phyloP scores from a whole-genome alignment of 2,888 invertebrate genomes.

The Micoletzkya japonica region DNA sequence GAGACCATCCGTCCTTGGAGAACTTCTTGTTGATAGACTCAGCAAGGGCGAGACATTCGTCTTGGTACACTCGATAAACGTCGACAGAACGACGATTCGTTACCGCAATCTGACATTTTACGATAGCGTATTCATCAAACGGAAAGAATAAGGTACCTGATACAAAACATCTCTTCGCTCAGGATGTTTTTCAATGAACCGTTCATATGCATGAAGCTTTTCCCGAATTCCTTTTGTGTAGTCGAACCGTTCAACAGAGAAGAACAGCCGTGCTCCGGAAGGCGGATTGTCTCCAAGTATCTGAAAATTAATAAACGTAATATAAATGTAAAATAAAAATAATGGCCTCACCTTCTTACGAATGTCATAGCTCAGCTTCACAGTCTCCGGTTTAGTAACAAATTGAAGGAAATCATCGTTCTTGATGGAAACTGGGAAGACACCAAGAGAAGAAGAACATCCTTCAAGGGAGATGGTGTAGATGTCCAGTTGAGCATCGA shows the following conservation, averaged over 20 bases:
- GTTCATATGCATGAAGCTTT: slow-evolving; percentile 55
- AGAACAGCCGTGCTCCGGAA: slow-evolving; percentile 56
- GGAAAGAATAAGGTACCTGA: slow-evolving; percentile 40
- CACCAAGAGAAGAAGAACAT: slow-evolving; percentile 17
- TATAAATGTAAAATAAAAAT: background rate
- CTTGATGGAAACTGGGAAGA: slow-evolving; percentile 64
- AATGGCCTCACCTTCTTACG: slow-evolving; percentile 38
- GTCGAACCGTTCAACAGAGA: slow-evolving; percentile 63
- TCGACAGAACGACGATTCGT: slow-evolving; percentile 63
- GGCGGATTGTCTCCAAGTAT: slow-evolving; percentile 54
- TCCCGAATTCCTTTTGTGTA: slow-evolving; percentile 64
- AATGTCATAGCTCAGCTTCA: slow-evolving; percentile 49
- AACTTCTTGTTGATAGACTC: slow-evolving; percentile 52
- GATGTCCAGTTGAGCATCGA: slow-evolving; percentile 26
- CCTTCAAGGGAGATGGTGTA: slow-evolving; percentile 29
- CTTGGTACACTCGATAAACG: slow-evolving; percentile 63
- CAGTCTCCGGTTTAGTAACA: slow-evolving; percentile 50
- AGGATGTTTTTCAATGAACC: slow-evolving; percentile 61
- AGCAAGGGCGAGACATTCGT: slow-evolving; percentile 59
- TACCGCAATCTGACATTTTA: slow-evolving; percentile 53
- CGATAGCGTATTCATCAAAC: background rate
- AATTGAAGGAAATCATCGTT: slow-evolving; percentile 63
- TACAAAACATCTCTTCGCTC: slow-evolving; percentile 61
- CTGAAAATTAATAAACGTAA: slow-evolving; percentile 31
- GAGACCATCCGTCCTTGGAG: slow-evolving; percentile 46